Evolutionary conservation across 2,888 invertebrate species (phyloP), one percentile per base, ranked within the genome.

Genomic region (Mesopsocus fuscifrons): DNA sequence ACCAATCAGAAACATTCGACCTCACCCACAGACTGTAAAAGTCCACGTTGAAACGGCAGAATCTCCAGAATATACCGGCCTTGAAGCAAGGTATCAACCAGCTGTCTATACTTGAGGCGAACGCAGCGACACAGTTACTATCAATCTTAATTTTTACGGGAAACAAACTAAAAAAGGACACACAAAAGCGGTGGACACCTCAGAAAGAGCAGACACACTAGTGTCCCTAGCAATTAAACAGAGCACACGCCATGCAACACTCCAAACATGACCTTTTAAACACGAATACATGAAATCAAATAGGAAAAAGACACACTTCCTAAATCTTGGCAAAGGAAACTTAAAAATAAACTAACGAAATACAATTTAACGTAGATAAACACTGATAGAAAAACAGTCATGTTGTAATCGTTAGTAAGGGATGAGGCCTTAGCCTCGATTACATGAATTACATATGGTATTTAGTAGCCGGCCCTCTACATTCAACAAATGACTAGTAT

Each of bases 261-360:
- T 11, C n/a, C n/a, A n/a, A n/a, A n/a, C n/a, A n/a, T n/a, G n/a
- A n/a, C n/a, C n/a, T n/a, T n/a, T n/a, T n/a, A n/a, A n/a, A n/a
- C n/a, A n/a, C n/a, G n/a, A n/a, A n/a, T n/a, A n/a, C n/a, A n/a
- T n/a, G n/a, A n/a, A n/a, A n/a, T n/a, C 4, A 33, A 33, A 33
- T 16, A 9, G 5, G 20, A 38, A 38, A 18, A 20, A 38, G 20
- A 38, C 21, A 38, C 38, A 38, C 38, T 20, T 21, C 15, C 38
- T 38, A 38, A 38, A 17, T 20, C 38, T 38, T 38, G 20, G n/a
- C 38, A 17, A 20, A 13, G n/a, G 20, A 38, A 38, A 38, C 38
- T 38, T 38, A 38, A 38, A 38, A 38, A 38, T 38, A 38, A 38
- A 38, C 38, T 38, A 38, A 38, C 38, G 38, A 38, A 38, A 38